Conservation (phyloP, 2,888 invertebrate species). For the Ctena decussata region DNA sequence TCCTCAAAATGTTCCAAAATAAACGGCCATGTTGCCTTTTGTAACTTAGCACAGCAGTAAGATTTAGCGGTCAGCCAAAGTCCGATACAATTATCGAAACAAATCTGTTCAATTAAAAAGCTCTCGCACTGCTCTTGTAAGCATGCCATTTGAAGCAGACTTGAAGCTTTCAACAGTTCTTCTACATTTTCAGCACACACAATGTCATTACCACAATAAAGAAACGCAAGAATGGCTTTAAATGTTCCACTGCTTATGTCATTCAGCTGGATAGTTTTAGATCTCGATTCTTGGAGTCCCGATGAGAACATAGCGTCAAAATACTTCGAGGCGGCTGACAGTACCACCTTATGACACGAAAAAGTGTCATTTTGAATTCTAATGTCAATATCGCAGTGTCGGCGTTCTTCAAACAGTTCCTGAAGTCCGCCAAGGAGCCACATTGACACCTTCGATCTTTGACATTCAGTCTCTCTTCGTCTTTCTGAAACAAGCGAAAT, state of each 20-base stretch:
- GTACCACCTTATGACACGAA: conserved; percentile 64
- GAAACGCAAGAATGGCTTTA: conserved; percentile 51
- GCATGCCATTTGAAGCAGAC: conserved; percentile 56
- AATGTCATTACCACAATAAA: conserved; percentile 58
- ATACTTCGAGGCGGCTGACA: conserved; percentile 66
- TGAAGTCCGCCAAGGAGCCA: conserved; percentile 56
- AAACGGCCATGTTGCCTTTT: conserved; percentile 33
- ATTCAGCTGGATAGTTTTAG: conserved; percentile 35
- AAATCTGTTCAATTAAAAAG: conserved; percentile 58
- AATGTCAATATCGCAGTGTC: conserved; percentile 60
- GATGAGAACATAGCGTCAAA: conserved; percentile 73
- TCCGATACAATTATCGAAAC: conserved; percentile 62
- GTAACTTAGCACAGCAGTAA: conserved; percentile 44
- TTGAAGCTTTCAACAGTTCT: conserved; percentile 51
- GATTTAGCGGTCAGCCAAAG: conserved; percentile 54
- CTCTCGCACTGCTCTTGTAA: conserved; percentile 60
- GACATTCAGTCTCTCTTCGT: not conserved
- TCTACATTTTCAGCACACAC: conserved; percentile 57
- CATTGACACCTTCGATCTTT: not conserved
- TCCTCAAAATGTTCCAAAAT: conserved; percentile 58
- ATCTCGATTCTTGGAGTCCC: conserved; percentile 64
- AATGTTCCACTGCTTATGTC: conserved; percentile 50
- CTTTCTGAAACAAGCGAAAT: not conserved
- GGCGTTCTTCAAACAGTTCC: conserved; percentile 49
- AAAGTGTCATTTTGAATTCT: conserved; percentile 55